A percentile compares a stretch with the other conserved stretches of the same genome.
phyloP scores from a whole-genome alignment of 2,888 invertebrate genomes.

The Ecdyonurus torrentis region DNA sequence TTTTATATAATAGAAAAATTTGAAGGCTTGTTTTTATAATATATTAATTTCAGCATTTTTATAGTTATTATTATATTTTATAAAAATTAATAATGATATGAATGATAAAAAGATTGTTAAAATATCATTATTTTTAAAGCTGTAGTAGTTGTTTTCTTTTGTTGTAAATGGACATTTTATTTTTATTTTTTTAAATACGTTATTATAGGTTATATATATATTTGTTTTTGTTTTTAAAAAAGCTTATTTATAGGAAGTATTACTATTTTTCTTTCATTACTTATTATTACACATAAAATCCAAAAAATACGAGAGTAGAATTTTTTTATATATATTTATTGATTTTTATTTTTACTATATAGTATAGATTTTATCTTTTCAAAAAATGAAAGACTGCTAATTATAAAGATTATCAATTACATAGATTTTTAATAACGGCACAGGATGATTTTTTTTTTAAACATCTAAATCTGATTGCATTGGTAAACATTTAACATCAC shows the following conservation, averaged over 20 bases:
- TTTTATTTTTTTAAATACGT: background rate
- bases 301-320: background rate
- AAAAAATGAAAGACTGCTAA: background rate
- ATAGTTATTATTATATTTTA: too few relatives aligned
- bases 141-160: too few relatives aligned
- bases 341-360: background rate
- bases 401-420: background rate
- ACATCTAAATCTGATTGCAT: too few relatives aligned
- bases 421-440: background rate
- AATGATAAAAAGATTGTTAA: background rate
- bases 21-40: background rate
- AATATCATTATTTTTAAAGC: background rate
- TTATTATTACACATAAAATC: background rate
- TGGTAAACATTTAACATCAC: too few relatives aligned
- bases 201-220: background rate
- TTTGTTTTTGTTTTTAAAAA: background rate
- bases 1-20: background rate
- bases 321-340: background rate
- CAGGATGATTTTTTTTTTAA: too few relatives aligned
- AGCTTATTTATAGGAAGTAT: background rate
- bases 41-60: background rate
- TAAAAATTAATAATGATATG: background rate
- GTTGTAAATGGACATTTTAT: background rate
- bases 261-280: too few relatives aligned
- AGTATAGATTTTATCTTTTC: background rate